A percentile compares a stretch with the other conserved stretches of the same genome.
These are phyloP conservation scores for Marcusenius ussheri DNA, from an alignment of 2,113 vertebrate species.

Conservation along the genomic window DNA sequence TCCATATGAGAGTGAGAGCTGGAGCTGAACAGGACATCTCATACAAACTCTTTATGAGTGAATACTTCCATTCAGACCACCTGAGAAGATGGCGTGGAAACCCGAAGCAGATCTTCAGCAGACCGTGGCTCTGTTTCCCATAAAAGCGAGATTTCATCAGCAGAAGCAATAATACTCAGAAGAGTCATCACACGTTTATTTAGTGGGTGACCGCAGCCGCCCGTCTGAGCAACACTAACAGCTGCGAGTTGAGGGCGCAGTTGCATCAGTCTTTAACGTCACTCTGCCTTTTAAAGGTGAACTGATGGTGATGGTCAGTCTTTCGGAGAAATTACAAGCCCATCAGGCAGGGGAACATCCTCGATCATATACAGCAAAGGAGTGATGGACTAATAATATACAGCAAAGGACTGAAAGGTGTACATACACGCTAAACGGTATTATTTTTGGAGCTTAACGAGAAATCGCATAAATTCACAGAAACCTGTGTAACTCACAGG, in stretches of 20 bases:
- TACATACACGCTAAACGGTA: too few species aligned
- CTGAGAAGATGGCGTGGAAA: neutral
- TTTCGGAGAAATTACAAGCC: neutral
- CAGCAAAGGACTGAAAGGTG: neutral
- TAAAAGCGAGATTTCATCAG: neutral
- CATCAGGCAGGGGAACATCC: neutral
- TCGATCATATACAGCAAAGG: neutral
- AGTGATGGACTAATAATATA: neutral
- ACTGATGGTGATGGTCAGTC: neutral
- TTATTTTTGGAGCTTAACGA: too few species aligned
- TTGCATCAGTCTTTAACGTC: neutral
- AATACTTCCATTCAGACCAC: neutral
- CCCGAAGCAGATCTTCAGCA: neutral
- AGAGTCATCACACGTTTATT: neutral
- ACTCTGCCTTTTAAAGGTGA: neutral
- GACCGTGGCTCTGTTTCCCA: neutral
- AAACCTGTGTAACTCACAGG: too few species aligned
- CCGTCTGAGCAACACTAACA: neutral
- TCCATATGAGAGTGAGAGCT: neutral
- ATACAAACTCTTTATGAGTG: neutral
- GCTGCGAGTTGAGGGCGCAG: neutral
- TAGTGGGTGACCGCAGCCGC: neutral
- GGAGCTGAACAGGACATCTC: neutral
- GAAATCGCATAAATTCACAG: too few species aligned
- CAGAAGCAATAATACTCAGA: neutral